phyloP scores from a whole-genome alignment of 2,797 vertebrate genomes.

The Phaenicophaeus curvirostris region DNA sequence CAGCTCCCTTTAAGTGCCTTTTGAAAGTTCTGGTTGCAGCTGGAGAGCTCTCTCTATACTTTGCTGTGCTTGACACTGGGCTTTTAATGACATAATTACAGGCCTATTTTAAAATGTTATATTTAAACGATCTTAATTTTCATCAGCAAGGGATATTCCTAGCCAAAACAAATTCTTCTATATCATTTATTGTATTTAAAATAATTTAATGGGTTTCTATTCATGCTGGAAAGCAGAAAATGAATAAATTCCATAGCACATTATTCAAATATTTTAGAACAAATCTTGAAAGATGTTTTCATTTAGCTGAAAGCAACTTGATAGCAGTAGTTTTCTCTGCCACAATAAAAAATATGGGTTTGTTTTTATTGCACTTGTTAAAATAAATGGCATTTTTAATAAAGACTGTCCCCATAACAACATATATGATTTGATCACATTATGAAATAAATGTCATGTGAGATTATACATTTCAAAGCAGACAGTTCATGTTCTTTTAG shows the following conservation, averaged over 20 bases:
- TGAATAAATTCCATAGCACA: conserved; percentile 71
- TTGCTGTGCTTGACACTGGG: neutral
- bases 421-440: conserved; percentile 72
- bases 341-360: conserved; percentile 62
- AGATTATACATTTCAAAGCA: conserved; percentile 75
- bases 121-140: conserved; percentile 67
- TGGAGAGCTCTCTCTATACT: neutral
- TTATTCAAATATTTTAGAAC: conserved; percentile 80
- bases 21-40: neutral
- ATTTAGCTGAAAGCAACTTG: conserved; percentile 78
- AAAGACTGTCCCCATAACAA: conserved; percentile 76
- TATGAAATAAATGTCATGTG: conserved; percentile 76
- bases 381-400: conserved; percentile 82
- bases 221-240: conserved; percentile 59
- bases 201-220: conserved; percentile 64
- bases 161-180: conserved; percentile 66
- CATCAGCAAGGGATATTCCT: conserved; percentile 62
- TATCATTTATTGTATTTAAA: conserved; percentile 71
- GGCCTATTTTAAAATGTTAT: conserved; percentile 43
- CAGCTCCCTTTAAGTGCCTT: neutral
- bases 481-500: conserved; percentile 73
- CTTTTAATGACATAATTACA: conserved; percentile 53
- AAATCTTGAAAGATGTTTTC: conserved; percentile 77
- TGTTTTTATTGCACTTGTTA: conserved; percentile 75
- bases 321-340: conserved; percentile 72